A percentile compares a stretch with the other conserved stretches of the same genome.
Conservation (phyloP, 1,140 invertebrate species). For the Drosophila guanche region DNA sequence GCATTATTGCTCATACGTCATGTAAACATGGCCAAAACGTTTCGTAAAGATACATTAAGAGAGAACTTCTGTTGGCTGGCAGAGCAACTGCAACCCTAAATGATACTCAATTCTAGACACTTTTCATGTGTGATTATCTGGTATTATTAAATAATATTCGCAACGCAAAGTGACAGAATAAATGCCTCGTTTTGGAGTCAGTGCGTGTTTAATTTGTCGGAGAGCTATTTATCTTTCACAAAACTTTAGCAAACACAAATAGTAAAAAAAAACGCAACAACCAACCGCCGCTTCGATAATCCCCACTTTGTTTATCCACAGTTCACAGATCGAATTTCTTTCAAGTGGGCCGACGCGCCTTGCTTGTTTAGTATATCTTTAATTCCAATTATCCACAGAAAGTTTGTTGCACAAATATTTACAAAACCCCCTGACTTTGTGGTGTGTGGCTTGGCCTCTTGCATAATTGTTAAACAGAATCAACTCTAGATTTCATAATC, state of each 20-base stretch:
- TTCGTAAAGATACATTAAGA: constrained; percentile 6
- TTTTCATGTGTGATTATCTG: constrained; percentile 55
- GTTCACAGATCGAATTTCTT: constrained; percentile 74
- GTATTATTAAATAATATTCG: constrained; percentile 62
- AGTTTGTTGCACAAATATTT: constrained; percentile 42
- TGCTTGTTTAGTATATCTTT: constrained; percentile 71
- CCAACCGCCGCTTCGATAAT: constrained; percentile 26
- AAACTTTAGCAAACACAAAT: constrained; percentile 73
- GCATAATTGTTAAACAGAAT: constrained; percentile 31
- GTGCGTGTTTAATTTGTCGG: constrained; percentile 70
- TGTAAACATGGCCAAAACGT: constrained; percentile 25
- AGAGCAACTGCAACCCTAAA: constrained; percentile 50
- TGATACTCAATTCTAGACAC: constrained; percentile 44
- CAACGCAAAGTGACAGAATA: constrained; percentile 74
- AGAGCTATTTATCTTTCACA: constrained; percentile 51
- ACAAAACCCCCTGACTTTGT: constrained; percentile 11
- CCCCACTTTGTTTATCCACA: constrained; percentile 50
- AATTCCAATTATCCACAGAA: constrained; percentile 74
- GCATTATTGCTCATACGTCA: constrained; percentile 78
- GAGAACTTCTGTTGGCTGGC: constrained; percentile 22
- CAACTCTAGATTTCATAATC: constrained; percentile 19
- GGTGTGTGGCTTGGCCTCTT: constrained; percentile 13
- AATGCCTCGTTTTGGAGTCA: constrained; percentile 60
- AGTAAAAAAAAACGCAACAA: constrained; percentile 34
- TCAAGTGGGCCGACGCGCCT: constrained; percentile 52